Conservation (phyloP, 2,113 vertebrate genomes). For the Peucedramus taeniatus region DNA sequence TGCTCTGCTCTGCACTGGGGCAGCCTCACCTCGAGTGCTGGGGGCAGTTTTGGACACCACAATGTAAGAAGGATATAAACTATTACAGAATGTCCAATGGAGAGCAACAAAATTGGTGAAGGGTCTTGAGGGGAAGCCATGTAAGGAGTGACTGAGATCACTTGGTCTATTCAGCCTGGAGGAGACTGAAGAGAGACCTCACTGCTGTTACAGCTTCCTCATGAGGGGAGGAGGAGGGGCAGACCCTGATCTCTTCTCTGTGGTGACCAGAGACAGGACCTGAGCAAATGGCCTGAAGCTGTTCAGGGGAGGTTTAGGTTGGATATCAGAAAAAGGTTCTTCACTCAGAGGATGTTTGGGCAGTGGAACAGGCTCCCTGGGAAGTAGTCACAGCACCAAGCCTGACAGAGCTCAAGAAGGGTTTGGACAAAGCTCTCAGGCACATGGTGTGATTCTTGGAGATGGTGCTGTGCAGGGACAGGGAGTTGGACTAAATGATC, state of each 20-base stretch:
- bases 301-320: neutral
- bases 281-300: neutral
- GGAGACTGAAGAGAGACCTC: neutral
- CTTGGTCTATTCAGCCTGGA: neutral
- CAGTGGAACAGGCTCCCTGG: neutral
- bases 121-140: neutral
- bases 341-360: neutral
- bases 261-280: neutral
- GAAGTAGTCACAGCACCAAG: neutral
- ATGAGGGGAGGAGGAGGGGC: neutral
- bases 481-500: neutral
- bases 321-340: neutral
- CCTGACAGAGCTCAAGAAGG: neutral
- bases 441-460: neutral
- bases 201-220: neutral
- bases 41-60: neutral
- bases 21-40: neutral
- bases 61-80: neutral
- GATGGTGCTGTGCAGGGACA: neutral
- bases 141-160: accelerated
- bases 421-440: accelerated
- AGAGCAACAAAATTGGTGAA: neutral
- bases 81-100: neutral
- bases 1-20: accelerated
- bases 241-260: neutral